A percentile compares a stretch with the other conserved stretches of the same genome.
Conservation (phyloP, 2,797 vertebrate genomes). For the Limnodromus scolopaceus region DNA sequence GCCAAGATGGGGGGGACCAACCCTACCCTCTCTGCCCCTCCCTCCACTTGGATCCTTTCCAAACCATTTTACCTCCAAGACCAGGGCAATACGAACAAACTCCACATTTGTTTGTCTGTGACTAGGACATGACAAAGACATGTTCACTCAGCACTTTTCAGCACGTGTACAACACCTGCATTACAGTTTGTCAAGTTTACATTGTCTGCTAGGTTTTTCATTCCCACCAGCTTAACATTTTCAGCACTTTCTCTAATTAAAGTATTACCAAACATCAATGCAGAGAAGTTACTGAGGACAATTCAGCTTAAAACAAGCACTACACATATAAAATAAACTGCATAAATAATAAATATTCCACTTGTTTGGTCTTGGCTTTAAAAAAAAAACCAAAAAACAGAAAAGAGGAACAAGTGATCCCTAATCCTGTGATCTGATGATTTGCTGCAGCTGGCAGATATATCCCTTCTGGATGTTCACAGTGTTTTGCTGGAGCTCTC, state of each 20-base stretch:
- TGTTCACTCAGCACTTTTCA: not conserved
- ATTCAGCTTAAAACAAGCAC: not conserved
- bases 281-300: not conserved
- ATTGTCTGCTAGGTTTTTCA: not conserved
- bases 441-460: not conserved
- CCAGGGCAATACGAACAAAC: constrained; percentile 16
- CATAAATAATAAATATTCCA: not conserved
- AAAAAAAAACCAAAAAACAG: not conserved
- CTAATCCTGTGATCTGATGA: not conserved
- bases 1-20: not conserved
- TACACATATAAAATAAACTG: not conserved
- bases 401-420: not conserved
- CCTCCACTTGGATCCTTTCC: not conserved
- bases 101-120: not conserved
- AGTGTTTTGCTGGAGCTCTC: not conserved
- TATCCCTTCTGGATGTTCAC: not conserved
- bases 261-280: not conserved
- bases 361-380: not conserved
- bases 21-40: not conserved
- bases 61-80: not conserved
- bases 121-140: not conserved
- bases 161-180: not conserved
- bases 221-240: not conserved
- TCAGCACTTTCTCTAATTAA: not conserved
- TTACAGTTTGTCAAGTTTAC: not conserved